Conservation (phyloP, 2,797 vertebrate species). For the Chrosomus eos region DNA sequence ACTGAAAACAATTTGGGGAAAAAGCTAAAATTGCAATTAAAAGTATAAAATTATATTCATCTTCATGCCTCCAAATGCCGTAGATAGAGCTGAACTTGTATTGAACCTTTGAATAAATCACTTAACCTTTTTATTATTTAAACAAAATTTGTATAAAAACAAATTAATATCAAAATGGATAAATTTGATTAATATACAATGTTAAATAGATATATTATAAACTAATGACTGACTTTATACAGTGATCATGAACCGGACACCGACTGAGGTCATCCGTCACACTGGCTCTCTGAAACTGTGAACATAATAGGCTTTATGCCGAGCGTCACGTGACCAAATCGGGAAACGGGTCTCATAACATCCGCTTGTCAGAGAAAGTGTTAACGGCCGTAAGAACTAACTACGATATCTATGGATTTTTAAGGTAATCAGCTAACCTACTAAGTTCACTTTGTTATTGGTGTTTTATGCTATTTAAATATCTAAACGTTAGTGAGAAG, state of each 20-base stretch:
- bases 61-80: not conserved
- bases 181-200: not conserved
- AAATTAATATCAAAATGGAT: not conserved
- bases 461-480: too few species aligned
- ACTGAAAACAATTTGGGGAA: not conserved
- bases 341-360: too few species aligned
- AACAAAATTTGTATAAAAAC: not conserved
- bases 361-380: too few species aligned
- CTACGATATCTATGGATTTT: too few species aligned
- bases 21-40: not conserved
- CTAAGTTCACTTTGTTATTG: too few species aligned
- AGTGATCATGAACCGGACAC: not conserved
- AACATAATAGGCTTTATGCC: too few species aligned
- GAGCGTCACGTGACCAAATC: too few species aligned
- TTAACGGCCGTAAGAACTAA: too few species aligned
- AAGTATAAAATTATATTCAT: not conserved
- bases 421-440: too few species aligned
- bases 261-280: constrained; percentile 42
- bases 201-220: not conserved
- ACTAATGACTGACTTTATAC: not conserved
- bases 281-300: constrained; percentile 32
- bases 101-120: not conserved
- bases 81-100: not conserved
- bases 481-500: too few species aligned
- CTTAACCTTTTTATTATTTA: not conserved